Evolutionary conservation across 2,888 invertebrate species (phyloP), one percentile per base, ranked within the genome.

Genomic region (Achlya flavicornis): DNA sequence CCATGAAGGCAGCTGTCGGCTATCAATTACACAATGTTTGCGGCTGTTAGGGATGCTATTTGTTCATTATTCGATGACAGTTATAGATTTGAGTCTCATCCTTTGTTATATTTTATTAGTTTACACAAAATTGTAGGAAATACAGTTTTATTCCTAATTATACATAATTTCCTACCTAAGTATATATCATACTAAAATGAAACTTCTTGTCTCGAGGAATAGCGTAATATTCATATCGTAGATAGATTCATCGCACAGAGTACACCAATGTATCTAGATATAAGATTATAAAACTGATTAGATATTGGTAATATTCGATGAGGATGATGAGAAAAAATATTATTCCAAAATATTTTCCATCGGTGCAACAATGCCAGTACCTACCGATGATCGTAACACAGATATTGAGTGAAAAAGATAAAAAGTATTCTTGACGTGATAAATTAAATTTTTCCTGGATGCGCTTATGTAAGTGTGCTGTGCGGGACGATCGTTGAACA

Each of bases 41-140:
- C 85, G 91, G 89, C 87, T 87, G 89, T 91, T 91, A 86, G 88
- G 87, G 88, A 85, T 78, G 85, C 87, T 81, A 91, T 92, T 87
- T 84, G 86, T 87, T 85, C 85, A 85, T 90, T 90, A 92, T 92
- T 53, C 82, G 85, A 86, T 85, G 90, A 88, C 88, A 88, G 86
- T 92, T 89, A 90, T 83, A 86, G 81, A 83, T 87, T 87, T 84
- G 79, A 85, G 86, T 87, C 57, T 32, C 66, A 38, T 38, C 58
- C 66, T 68, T 76, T 75, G 76, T 80, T 71, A 71, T 64, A 62
- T 64, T 65, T 64, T 46, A 46, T n/a, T 0, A 46, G 46, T 65
- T 60, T 62, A 62, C 46, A 46, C 58, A 33, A 61, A 66, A 61
- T 64, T 53, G 38, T 10, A 38, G 38, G 10, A 10, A 38, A 38